Evolutionary conservation across 2,797 vertebrate genomes (phyloP).

Genomic region (Hephaestus fuliginosus): DNA sequence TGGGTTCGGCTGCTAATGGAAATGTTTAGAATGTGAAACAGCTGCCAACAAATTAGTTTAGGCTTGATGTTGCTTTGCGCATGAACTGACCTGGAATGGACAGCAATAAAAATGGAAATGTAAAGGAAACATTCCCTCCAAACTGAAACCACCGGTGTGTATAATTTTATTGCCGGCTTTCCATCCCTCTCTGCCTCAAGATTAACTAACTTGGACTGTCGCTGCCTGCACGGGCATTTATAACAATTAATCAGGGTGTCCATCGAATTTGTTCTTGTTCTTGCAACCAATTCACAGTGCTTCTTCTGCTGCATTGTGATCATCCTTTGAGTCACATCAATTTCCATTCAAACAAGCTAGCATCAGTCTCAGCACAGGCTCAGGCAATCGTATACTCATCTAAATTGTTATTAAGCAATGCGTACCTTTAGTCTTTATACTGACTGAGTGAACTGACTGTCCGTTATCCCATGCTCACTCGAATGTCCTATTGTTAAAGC

Average conservation of each 20-base stretch:
- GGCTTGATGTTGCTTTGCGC: conserved; percentile 74
- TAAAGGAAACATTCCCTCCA: conserved; percentile 74
- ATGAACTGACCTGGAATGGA: conserved; percentile 82
- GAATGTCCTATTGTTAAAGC: conserved; percentile 39
- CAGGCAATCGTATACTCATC: conserved; percentile 17
- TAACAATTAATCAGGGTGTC: conserved; percentile 77
- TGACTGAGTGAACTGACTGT: conserved; percentile 27
- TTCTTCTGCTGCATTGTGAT: conserved; percentile 47
- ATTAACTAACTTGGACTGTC: conserved; percentile 72
- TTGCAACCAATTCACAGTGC: conserved; percentile 48
- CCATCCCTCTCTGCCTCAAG: conserved; percentile 59
- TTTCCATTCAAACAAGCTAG: conserved; percentile 39
- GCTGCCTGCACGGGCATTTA: conserved; percentile 65
- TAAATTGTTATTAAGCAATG: conserved; percentile 35
- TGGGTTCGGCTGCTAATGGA: conserved; percentile 71
- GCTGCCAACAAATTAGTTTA: conserved; percentile 77
- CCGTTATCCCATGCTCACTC: conserved; percentile 22
- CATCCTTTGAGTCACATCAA: conserved; percentile 40
- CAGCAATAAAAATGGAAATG: conserved; percentile 87
- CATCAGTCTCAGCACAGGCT: conserved; percentile 34
- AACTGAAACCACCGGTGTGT: conserved; percentile 72
- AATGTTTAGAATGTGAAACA: conserved; percentile 79
- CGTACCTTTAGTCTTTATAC: conserved; percentile 18
- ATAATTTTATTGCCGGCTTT: conserved; percentile 77
- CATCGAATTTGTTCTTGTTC: conserved; percentile 64